Conservation (phyloP, 1,140 invertebrate genomes). For the Wiebesia pumilae region DNA sequence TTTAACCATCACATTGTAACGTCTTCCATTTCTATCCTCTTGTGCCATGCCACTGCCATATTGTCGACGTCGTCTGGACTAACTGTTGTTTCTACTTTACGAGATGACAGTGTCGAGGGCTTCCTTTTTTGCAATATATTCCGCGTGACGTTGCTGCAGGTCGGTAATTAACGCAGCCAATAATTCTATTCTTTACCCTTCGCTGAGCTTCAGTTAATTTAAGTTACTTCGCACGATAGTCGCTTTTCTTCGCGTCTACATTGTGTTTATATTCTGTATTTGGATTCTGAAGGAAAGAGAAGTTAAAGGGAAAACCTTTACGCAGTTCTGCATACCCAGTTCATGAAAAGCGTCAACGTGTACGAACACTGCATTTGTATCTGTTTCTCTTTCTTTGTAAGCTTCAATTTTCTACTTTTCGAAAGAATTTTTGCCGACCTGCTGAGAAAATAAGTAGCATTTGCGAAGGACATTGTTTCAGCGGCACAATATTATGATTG, state of each 20-base stretch:
- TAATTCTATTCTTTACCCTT: conserved; percentile 16
- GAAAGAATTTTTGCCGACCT: too few species aligned
- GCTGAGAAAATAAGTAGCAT: neutral
- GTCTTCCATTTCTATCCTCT: neutral
- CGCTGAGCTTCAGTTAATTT: neutral
- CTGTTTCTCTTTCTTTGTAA: neutral
- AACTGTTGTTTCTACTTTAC: conserved; percentile 18
- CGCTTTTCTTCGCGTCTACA: neutral
- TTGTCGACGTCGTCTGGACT: neutral
- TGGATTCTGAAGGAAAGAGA: too few species aligned
- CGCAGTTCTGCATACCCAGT: neutral
- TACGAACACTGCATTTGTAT: neutral
- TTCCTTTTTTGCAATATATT: conserved; percentile 37
- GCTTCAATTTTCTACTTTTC: too few species aligned
- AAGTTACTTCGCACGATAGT: neutral
- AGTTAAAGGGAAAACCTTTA: neutral
- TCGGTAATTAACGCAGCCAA: conserved; percentile 42
- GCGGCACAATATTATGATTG: neutral
- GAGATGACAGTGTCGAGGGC: neutral
- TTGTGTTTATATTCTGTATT: neutral
- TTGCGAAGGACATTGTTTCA: neutral
- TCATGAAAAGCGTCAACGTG: neutral
- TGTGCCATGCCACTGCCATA: neutral
- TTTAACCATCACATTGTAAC: neutral
- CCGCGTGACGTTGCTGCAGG: neutral